A percentile compares a stretch with the other conserved stretches of the same genome.
These are phyloP conservation scores for Drosophila tripunctata DNA, from an alignment of 2,888 invertebrate genomes.

Conservation along the genomic window DNA sequence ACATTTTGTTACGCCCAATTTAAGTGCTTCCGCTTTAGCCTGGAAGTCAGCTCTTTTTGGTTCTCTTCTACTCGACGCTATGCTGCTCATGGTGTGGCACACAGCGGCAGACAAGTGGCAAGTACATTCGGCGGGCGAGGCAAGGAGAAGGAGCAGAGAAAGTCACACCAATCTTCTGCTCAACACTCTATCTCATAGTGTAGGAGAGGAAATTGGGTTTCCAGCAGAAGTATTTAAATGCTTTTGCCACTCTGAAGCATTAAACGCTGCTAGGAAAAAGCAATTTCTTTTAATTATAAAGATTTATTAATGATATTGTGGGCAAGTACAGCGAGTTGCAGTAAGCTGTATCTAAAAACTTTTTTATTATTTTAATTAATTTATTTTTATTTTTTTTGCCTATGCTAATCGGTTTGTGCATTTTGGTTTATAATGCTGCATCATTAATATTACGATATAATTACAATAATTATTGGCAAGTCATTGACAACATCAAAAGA, in stretches of 20 bases:
- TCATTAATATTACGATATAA: conserved; percentile 6
- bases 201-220: conserved; percentile 30
- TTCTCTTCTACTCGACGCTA: too few relatives aligned
- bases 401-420: conserved; percentile 19
- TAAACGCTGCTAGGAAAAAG: conserved; percentile 12
- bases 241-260: conserved; percentile 21
- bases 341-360: too few relatives aligned
- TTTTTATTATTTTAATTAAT: too few relatives aligned
- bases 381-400: too few relatives aligned
- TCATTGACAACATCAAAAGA: conserved; percentile 24
- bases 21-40: conserved; percentile 70
- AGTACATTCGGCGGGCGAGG: conserved; percentile 37
- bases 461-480: conserved; percentile 18
- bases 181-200: neutral
- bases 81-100: conserved; percentile 3
- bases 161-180: conserved; percentile 31
- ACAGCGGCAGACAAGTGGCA: conserved; percentile 40
- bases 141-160: conserved; percentile 22
- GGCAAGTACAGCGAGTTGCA: too few relatives aligned
- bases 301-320: conserved; percentile 1
- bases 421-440: conserved; percentile 14
- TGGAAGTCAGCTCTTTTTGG: conserved; percentile 26
- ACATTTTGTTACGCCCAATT: conserved; percentile 78
- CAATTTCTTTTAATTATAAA: conserved; percentile 1
- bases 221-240: conserved; percentile 30